Evolutionary conservation across 2,113 vertebrate species (phyloP).

Genomic region (Chaetorhynchus papuensis): DNA sequence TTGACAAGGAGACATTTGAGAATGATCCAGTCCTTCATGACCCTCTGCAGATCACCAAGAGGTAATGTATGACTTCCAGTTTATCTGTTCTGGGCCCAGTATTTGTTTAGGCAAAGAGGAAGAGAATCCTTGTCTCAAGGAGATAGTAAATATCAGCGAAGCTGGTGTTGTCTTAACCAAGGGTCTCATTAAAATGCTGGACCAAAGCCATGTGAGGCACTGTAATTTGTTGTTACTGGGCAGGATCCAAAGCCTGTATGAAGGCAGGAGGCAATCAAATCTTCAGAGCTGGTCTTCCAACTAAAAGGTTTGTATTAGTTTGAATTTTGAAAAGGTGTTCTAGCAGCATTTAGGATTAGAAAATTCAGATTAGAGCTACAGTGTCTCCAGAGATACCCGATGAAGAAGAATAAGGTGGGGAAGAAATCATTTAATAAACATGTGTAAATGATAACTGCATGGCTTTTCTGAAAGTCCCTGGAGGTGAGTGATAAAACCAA

Average conservation of each 20-base stretch:
- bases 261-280: background rate
- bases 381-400: background rate
- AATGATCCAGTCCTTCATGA: conserved; percentile 84
- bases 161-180: background rate
- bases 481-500: background rate
- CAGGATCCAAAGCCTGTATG: background rate
- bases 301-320: background rate
- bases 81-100: background rate
- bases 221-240: background rate
- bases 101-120: background rate
- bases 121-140: background rate
- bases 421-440: background rate
- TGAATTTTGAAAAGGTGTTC: background rate
- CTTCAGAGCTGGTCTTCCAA: background rate
- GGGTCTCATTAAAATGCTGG: background rate
- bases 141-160: background rate
- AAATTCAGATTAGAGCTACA: background rate
- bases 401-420: background rate
- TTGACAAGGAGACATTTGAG: conserved; percentile 94
- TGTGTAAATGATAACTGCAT: background rate
- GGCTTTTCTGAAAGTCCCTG: background rate
- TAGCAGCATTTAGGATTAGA: background rate
- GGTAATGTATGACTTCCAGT: conserved; percentile 67
- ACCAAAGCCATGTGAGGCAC: background rate
- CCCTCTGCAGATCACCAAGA: conserved; percentile 92